Evolutionary conservation across 2,797 vertebrate genomes (phyloP).

Genomic region (Arnoldichthys spilopterus): DNA sequence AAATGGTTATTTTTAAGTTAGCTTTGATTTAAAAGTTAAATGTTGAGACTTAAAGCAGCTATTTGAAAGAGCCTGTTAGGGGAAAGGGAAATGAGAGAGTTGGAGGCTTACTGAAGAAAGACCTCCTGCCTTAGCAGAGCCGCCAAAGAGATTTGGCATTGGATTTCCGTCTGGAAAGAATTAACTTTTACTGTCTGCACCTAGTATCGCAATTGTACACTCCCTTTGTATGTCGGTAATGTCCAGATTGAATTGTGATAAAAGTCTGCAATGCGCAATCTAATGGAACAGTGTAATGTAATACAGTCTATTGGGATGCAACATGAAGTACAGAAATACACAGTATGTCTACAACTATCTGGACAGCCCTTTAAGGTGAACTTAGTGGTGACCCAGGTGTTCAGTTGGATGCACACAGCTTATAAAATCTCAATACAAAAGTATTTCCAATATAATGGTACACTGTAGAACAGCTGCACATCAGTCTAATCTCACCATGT

Average conservation of each 20-base stretch:
- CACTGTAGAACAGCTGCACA: neutral
- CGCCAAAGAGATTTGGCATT: slow-evolving; percentile 10
- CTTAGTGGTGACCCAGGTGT: neutral
- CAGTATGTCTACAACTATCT: no score
- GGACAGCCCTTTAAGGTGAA: no score
- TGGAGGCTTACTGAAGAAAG: neutral
- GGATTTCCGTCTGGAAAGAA: slow-evolving; percentile 1
- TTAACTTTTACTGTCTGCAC: slow-evolving; percentile 2
- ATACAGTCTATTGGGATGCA: neutral
- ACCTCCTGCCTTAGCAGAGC: slow-evolving; percentile 3
- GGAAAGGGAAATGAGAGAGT: slow-evolving; percentile 3
- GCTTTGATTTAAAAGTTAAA: neutral
- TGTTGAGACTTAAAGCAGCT: neutral
- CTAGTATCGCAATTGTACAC: neutral
- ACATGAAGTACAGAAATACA: neutral
- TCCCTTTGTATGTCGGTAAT: neutral
- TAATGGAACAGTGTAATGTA: no score
- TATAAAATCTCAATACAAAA: neutral
- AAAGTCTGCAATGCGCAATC: neutral
- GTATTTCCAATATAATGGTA: neutral
- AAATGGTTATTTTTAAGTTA: neutral
- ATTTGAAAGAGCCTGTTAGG: neutral
- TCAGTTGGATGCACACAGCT: neutral
- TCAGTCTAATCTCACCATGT: neutral
- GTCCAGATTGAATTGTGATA: neutral